phyloP scores from a whole-genome alignment of 2,888 invertebrate genomes.

The Hypselothyrea guttata region DNA sequence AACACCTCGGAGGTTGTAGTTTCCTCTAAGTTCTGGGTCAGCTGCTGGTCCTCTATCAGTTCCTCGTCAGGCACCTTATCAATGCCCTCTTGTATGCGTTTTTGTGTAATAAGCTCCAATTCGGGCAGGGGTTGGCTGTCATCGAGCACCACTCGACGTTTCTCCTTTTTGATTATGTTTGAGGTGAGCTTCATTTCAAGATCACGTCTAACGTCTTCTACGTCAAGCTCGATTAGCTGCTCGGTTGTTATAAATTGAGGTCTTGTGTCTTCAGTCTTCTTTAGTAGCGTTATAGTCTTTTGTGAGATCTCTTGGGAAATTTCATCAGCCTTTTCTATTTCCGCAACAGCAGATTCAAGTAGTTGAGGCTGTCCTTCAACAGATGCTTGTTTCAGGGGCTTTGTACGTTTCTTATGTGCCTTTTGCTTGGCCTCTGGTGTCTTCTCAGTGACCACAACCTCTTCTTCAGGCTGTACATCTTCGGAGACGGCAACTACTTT shows the following conservation, averaged over 20 bases:
- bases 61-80: slow-evolving; percentile 84
- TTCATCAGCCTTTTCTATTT: slow-evolving; percentile 78
- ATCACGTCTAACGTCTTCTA: slow-evolving; percentile 83
- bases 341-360: slow-evolving; percentile 75
- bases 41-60: slow-evolving; percentile 82
- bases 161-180: slow-evolving; percentile 83
- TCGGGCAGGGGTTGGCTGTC: slow-evolving; percentile 85
- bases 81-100: slow-evolving; percentile 83
- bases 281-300: slow-evolving; percentile 82
- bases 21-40: slow-evolving; percentile 80
- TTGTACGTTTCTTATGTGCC: slow-evolving; percentile 81
- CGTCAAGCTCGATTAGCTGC: slow-evolving; percentile 80
- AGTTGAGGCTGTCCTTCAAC: slow-evolving; percentile 80
- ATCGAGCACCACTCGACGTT: slow-evolving; percentile 83
- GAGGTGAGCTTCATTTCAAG: slow-evolving; percentile 84
- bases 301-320: slow-evolving; percentile 81
- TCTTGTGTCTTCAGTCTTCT: slow-evolving; percentile 81
- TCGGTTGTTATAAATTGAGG: slow-evolving; percentile 80
- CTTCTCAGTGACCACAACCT: slow-evolving; percentile 68
- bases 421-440: slow-evolving; percentile 75
- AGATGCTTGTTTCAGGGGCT: slow-evolving; percentile 78
- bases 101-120: slow-evolving; percentile 85
- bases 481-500: slow-evolving; percentile 80
- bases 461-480: slow-evolving; percentile 79
- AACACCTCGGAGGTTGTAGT: slow-evolving; percentile 82